Percentiles rank a stretch among this genome's conserved stretches.
phyloP scores from a whole-genome alignment of 2,113 vertebrate species.

The Actinemys pallida region DNA sequence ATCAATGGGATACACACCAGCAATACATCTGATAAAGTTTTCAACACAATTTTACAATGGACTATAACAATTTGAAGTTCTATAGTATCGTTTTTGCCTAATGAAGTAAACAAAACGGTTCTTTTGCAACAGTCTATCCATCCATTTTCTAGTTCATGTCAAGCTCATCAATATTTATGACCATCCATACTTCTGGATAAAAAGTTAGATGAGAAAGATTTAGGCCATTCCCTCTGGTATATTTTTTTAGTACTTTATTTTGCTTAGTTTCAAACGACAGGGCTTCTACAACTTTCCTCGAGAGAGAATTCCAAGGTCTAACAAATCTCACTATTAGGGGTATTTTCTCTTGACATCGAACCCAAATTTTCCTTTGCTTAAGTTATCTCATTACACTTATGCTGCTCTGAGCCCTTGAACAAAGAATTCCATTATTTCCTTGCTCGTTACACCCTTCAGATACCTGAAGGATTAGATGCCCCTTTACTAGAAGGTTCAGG shows the following conservation, averaged over 20 bases:
- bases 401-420: neutral
- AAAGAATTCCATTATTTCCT: neutral
- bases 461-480: neutral
- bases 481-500: neutral
- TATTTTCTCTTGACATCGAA: neutral
- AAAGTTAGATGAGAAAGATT: neutral
- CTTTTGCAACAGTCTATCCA: neutral
- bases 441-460: neutral
- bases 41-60: neutral
- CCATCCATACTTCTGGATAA: fast-evolving
- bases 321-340: neutral
- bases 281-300: neutral
- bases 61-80: neutral
- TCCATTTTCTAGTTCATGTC: neutral
- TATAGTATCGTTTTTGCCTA: neutral
- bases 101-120: neutral
- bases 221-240: neutral
- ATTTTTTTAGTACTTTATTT: neutral
- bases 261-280: neutral
- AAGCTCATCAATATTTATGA: neutral
- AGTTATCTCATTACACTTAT: neutral
- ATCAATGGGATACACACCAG: fast-evolving
- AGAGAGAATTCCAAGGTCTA: neutral
- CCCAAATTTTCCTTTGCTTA: neutral
- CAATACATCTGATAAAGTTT: fast-evolving